phyloP scores from a whole-genome alignment of 2,797 vertebrate genomes.

The Periparus ater region DNA sequence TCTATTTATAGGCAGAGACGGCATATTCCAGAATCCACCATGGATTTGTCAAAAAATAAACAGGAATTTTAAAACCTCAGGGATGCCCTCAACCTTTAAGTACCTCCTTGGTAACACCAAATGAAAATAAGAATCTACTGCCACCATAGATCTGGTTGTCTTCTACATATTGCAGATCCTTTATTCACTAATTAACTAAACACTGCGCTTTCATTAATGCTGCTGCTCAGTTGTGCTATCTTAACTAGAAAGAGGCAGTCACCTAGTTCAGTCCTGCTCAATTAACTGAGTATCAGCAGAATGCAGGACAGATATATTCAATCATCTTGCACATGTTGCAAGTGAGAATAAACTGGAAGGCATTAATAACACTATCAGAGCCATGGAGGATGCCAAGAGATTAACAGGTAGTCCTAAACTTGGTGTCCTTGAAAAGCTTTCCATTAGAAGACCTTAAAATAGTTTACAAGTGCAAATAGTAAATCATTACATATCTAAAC shows the following conservation, averaged over 20 bases:
- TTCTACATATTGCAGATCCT: not conserved
- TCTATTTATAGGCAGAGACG: not conserved
- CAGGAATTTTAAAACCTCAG: not conserved
- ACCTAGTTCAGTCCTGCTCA: not conserved
- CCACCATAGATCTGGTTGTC: not conserved
- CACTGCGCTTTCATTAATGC: not conserved
- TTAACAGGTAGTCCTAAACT: slow-evolving; percentile 3
- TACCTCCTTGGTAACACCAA: not conserved
- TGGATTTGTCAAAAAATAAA: not conserved
- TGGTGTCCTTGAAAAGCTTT: slow-evolving; percentile 19
- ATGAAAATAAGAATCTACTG: not conserved
- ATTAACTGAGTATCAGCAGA: not conserved
- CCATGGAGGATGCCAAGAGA: not conserved
- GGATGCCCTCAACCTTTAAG: not conserved
- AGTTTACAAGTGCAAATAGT: slow-evolving; percentile 14
- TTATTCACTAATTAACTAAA: not conserved
- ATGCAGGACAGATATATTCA: not conserved
- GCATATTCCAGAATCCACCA: not conserved
- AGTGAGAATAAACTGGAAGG: not conserved
- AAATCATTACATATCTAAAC: slow-evolving; percentile 5
- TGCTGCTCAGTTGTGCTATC: not conserved
- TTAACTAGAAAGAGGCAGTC: not conserved
- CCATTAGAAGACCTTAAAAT: not conserved
- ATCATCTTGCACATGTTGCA: not conserved
- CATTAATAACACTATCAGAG: not conserved